Evolutionary conservation across 2,797 vertebrate species (phyloP), one percentile per base, ranked within the genome.

Genomic region (Molossus molossus): DNA sequence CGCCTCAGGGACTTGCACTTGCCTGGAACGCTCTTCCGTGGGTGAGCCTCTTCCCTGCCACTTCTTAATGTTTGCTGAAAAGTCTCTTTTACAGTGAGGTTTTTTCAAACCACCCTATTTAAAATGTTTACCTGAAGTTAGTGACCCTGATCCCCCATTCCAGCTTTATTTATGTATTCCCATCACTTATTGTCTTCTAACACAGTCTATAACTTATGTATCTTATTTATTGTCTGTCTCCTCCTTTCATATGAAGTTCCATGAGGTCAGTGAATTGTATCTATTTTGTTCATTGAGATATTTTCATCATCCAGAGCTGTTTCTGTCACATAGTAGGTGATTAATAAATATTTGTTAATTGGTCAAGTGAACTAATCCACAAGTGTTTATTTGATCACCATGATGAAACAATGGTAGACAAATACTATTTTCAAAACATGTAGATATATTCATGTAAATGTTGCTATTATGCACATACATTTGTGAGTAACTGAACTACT

Each of bases 31-130:
- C 64, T 77, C 25, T 45, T 33, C 29, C 4, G 4, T 50, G 64
- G 50, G 33, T 48, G 0, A 77, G 18, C 27, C 23, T 86, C 37
- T 76, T 73, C 7, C 13, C 8, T 27, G 48, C 55, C 20, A 70
- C 53, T 62, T 89, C 50, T 33, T 75, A 80, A 89, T 88, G n/a
- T 94, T 87, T 88, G 18, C 48, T 62, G 33, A 87, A 62, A 76
- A 64, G 21, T 73, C 25, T 73, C 6, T 17, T 89, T 70, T 57
- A 67, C 7, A 53, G 57, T 14, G 33, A 87, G 6, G 29, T 13
- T 25, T 84, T 53, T 55, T 37, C 73, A 77, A 87, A 84, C 3
- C 0, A 89, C 17, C 14, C 23, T 60, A 37, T 79, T 94, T 60
- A 89, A 69, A 91, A 40, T 70, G 73, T 77, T 73, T 85, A 85